Conservation (phyloP, 2,113 vertebrate genomes). For the Anarrhichthys ocellatus region DNA sequence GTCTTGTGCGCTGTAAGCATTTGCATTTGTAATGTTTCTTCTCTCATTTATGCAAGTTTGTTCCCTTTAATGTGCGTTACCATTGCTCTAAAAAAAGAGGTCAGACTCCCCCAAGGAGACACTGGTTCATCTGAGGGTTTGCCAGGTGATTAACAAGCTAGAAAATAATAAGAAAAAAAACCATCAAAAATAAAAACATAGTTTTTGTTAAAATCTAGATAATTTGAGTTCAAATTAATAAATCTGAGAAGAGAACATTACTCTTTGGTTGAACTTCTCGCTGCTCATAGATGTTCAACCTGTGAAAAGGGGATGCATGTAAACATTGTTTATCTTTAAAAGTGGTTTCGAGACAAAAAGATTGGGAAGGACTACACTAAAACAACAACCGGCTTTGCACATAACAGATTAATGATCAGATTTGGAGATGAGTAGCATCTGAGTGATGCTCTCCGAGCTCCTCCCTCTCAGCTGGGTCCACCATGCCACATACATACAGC, state of each 20-base stretch:
- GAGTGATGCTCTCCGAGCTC: constrained; percentile 4
- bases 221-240: background rate
- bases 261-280: background rate
- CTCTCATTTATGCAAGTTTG: background rate
- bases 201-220: background rate
- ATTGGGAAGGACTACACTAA: background rate
- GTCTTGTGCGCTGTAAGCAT: background rate
- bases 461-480: constrained; percentile 24
- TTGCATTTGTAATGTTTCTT: background rate
- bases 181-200: background rate
- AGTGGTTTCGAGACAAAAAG: background rate
- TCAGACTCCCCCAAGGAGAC: background rate
- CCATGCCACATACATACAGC: background rate
- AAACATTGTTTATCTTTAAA: background rate
- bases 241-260: background rate
- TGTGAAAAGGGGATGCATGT: background rate
- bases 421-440: constrained; percentile 18
- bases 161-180: background rate
- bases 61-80: background rate
- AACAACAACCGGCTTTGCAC: background rate
- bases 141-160: background rate
- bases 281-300: background rate
- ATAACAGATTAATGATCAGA: constrained; percentile 5
- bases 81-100: background rate
- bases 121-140: background rate